These are phyloP conservation scores for Petaurus breviceps DNA, from an alignment of 2,113 vertebrate species.

Conservation along the genomic window DNA sequence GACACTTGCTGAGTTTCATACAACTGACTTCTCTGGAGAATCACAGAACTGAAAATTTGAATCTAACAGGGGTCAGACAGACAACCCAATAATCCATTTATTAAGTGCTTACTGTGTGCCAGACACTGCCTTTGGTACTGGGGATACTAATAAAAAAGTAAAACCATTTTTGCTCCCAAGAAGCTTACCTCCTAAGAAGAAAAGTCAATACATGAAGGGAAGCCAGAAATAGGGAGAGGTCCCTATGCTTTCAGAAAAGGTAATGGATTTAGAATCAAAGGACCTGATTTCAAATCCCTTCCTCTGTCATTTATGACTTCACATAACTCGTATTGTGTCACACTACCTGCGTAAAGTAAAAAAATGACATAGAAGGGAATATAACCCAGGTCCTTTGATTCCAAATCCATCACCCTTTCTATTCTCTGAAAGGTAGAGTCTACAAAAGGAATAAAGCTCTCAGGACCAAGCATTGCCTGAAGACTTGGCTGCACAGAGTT, in stretches of 20 bases:
- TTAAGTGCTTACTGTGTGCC: not conserved
- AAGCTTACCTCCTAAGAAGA: not conserved
- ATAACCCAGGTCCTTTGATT: not conserved
- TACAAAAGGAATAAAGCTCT: not conserved
- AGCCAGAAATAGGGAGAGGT: not conserved
- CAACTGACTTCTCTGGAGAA: not conserved
- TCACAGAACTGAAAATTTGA: not conserved
- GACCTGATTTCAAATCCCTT: not conserved
- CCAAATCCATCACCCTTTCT: not conserved
- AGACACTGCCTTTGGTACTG: not conserved
- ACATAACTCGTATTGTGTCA: not conserved
- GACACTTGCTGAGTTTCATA: not conserved
- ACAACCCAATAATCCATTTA: not conserved
- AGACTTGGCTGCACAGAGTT: not conserved
- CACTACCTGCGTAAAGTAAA: not conserved
- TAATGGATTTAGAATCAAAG: not conserved
- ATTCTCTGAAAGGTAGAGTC: conserved; percentile 11
- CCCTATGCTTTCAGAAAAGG: not conserved
- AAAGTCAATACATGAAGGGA: not conserved
- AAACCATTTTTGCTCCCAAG: not conserved
- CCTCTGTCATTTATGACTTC: not conserved
- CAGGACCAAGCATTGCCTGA: not conserved
- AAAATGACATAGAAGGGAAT: not conserved
- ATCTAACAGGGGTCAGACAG: not conserved
- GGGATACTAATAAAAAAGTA: not conserved